Base-by-base conservation (phyloP, 2,113 vertebrate genomes). In the Hemibagrus wyckioides region DNA sequence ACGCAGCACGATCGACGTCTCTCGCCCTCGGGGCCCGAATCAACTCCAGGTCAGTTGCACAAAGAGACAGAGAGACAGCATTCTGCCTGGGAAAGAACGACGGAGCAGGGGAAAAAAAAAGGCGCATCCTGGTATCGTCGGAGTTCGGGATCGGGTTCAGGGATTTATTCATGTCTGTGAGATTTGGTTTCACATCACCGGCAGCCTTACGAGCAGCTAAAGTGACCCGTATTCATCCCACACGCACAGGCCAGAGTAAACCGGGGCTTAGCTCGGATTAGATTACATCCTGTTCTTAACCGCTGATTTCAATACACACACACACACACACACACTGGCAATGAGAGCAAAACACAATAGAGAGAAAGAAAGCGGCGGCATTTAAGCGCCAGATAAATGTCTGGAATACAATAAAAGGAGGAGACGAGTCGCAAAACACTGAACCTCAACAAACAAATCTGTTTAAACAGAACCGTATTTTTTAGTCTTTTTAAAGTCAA, bases 151-250 rank as follows among this genome's bases (percentile, higher is more conserved):
- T 93, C 92, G 83, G 91, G 94, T 95, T 93, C 87, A 88, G 80
- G 91, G 91, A 93, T 92, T 93, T 81, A 94, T 93, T 94, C 93
- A 95, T 86, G 89, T 88, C 80, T 0, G 6, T 83, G 59, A 87
- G 92, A 93, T 96, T 91, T 76, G 36, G 94, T 96, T 96, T 94
- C 95, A 94, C 85, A 92, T 93, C 92, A 90, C 48, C 88, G 88
- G 84, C 88, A 91, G 91, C 90, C 90, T 94, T 92, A 80, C 93
- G 94, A 94, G 92, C 91, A 84, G 83, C 84, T 86, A 84, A 75
- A 84, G 63, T 80, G 85, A 88, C 87, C 89, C 57, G 57, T 67
- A 87, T 89, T 89, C 88, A 89, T 87, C 82, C 85, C 88, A 65
- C 65, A 86, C 56, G 86, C 88, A 84, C 50, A 71, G 76, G 77